phyloP scores from a whole-genome alignment of 2,888 invertebrate genomes.

The Agrochola litura region DNA sequence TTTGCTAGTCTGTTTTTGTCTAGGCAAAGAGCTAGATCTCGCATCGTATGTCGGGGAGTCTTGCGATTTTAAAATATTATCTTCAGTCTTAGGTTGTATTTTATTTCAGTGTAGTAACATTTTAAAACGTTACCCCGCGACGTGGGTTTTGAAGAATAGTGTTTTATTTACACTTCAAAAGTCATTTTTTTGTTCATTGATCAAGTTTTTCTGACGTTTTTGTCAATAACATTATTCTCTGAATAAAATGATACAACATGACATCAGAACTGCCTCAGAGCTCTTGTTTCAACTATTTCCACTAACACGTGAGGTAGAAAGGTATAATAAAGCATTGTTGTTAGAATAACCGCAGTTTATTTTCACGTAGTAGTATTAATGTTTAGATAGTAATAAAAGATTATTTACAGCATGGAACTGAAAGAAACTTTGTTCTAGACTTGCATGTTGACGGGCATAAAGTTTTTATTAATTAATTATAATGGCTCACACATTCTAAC shows the following conservation, averaged over 20 bases:
- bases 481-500: neutral
- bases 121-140: slow-evolving; percentile 13
- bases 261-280: neutral
- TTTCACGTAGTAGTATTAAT: neutral
- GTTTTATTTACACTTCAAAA: neutral
- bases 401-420: neutral
- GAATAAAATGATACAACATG: neutral
- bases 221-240: neutral
- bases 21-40: slow-evolving; percentile 4
- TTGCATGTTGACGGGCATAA: neutral
- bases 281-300: neutral
- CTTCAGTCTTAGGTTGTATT: neutral
- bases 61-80: slow-evolving; percentile 38
- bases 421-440: slow-evolving; percentile 1
- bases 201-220: neutral
- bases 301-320: neutral
- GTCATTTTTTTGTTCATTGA: neutral
- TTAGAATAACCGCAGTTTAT: neutral
- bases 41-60: neutral
- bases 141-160: neutral
- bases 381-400: slow-evolving; percentile 6
- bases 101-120: slow-evolving; percentile 6
- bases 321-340: neutral
- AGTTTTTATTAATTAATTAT: slow-evolving; percentile 6
- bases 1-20: slow-evolving; percentile 23